A percentile compares a stretch with the other conserved stretches of the same genome.
Conservation (phyloP, 2,113 vertebrate species). For the Nycticebus coucang region DNA sequence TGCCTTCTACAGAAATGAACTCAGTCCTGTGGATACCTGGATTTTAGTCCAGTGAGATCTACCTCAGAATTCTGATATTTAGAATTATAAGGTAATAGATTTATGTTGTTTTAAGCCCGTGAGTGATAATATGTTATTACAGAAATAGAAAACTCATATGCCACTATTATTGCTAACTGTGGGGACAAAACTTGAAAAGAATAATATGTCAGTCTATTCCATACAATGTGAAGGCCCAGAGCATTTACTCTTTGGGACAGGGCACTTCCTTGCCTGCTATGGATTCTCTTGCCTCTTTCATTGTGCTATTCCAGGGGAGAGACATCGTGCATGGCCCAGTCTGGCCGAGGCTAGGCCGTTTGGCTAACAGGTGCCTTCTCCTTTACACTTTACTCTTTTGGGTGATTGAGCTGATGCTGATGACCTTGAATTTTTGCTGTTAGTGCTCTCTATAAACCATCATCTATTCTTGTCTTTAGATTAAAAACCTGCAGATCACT, state of each 20-base stretch:
- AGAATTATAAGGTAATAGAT: not conserved
- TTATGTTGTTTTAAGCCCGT: not conserved
- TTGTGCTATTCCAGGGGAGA: not conserved
- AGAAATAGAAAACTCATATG: not conserved
- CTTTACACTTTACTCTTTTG: not conserved
- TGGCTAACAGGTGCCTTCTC: not conserved
- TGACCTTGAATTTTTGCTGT: not conserved
- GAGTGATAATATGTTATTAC: not conserved
- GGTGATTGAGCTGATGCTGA: not conserved
- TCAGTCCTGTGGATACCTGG: no score
- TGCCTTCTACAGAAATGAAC: not conserved
- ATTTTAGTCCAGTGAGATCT: not conserved
- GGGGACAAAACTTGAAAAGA: not conserved
- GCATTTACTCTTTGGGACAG: not conserved
- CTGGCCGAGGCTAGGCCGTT: not conserved
- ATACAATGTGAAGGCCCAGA: not conserved
- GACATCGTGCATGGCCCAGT: not conserved
- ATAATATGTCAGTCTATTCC: not conserved
- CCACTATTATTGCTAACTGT: not conserved
- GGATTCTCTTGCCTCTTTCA: not conserved
- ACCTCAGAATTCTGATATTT: not conserved
- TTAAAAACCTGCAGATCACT: not conserved
- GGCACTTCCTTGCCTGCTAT: not conserved
- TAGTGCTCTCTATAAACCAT: not conserved
- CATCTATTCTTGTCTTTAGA: not conserved